A percentile compares a stretch with the other conserved stretches of the same genome.
Evolutionary conservation across 2,113 vertebrate species (phyloP).

Genomic region (Sterna hirundo): DNA sequence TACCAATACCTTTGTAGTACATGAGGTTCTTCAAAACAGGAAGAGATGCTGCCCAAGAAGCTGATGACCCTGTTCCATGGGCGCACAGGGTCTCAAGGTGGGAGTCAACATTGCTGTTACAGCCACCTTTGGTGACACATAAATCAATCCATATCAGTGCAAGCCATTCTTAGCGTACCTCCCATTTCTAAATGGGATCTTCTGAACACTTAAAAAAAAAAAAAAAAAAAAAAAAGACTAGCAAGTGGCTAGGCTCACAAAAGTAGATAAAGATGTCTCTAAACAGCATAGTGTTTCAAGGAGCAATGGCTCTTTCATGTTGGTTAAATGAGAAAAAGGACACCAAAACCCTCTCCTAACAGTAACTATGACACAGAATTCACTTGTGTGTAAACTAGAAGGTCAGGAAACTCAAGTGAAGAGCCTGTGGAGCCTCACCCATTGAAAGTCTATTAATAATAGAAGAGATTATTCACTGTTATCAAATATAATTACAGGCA

Average conservation of each 20-base stretch:
- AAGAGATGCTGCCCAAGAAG: neutral
- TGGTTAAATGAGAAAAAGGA: neutral
- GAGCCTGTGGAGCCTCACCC: neutral
- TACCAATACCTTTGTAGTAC: neutral
- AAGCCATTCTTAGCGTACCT: neutral
- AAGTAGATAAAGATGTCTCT: neutral
- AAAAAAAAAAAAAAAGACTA: neutral
- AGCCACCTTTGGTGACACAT: neutral
- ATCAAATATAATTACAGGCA: conserved; percentile 66
- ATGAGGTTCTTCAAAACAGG: neutral
- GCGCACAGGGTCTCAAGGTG: neutral
- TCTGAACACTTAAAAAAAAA: neutral
- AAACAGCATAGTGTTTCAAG: neutral
- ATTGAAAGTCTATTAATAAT: conserved; percentile 59
- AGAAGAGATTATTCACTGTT: conserved; percentile 59
- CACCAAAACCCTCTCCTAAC: neutral
- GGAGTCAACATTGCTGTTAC: neutral
- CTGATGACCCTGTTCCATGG: neutral
- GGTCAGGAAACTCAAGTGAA: conserved; percentile 16
- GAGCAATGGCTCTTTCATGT: neutral
- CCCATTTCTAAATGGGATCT: neutral
- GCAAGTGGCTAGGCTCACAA: neutral
- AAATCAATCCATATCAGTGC: neutral
- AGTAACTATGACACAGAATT: neutral
- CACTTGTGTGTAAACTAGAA: neutral